phyloP scores from a whole-genome alignment of 1,140 invertebrate species.

The Drosophila watanabei region DNA sequence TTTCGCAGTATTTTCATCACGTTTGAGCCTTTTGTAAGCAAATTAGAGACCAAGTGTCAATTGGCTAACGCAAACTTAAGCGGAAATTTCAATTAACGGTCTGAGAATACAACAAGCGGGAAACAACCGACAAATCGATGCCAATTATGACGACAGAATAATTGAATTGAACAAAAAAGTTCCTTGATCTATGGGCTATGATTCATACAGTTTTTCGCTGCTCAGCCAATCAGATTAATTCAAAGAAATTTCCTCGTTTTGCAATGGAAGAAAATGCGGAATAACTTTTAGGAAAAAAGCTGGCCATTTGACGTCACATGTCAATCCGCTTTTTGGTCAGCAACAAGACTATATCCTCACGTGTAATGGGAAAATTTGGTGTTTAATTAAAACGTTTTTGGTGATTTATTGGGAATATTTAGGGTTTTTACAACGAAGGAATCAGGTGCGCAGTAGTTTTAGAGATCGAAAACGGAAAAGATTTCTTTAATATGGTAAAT shows the following conservation, averaged over 20 bases:
- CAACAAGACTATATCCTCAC: neutral
- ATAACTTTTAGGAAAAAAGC: slow-evolving; percentile 8
- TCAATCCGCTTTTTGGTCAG: slow-evolving; percentile 2
- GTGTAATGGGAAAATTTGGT: neutral
- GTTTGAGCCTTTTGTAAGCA: slow-evolving; percentile 43
- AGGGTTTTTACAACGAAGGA: neutral
- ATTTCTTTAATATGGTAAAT: neutral
- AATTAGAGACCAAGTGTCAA: slow-evolving; percentile 65
- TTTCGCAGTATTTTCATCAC: slow-evolving; percentile 21
- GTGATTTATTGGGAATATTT: slow-evolving; percentile 8
- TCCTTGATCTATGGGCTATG: slow-evolving; percentile 8
- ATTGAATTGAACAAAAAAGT: slow-evolving; percentile 29
- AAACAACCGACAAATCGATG: neutral
- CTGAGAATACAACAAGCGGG: neutral
- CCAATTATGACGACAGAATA: slow-evolving; percentile 29
- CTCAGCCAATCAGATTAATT: neutral
- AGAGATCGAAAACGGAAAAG: neutral
- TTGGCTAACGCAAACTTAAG: slow-evolving; percentile 41
- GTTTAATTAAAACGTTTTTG: neutral
- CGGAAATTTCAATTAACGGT: slow-evolving; percentile 45
- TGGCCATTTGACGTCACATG: slow-evolving; percentile 34
- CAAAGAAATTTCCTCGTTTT: slow-evolving; percentile 7
- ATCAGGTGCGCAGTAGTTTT: neutral
- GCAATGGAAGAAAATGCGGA: neutral
- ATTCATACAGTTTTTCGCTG: slow-evolving; percentile 14